Evolutionary conservation across 1,140 invertebrate species (phyloP), one percentile per base, ranked within the genome.

Genomic region (Druon quercuslanigerum): DNA sequence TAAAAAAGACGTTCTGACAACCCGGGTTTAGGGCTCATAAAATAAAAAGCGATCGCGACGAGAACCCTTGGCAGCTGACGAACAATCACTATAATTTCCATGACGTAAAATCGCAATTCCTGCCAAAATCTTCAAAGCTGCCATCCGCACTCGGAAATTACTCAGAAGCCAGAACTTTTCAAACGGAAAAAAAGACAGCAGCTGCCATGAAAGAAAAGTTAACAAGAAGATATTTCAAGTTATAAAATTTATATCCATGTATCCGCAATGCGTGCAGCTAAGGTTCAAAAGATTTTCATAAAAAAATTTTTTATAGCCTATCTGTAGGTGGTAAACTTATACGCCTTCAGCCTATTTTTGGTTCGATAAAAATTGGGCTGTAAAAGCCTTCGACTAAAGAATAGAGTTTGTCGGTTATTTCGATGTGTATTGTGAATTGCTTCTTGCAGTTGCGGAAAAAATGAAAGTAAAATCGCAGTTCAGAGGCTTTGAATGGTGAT

Each of bases 11-110:
- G 6, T 40, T 66, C 60, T 66, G 60, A 66, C 60, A 66, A 66
- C 60, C 60, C 12, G 60, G 25, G 25, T 66, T 66, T 66, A 66
- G 60, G 60, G 60, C 60, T 66, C 60, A 66, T 66, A 66, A 66
- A 66, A 66, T 66, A 66, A 66, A 66, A 66, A 66, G 60, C 13
- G 40, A 66, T 66, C 60, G 60, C 60, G 60, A 66, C 60, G 25
- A 66, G 60, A 66, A 66, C 60, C 33, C 40, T 25, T 40, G 25
- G 60, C 60, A 66, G 20, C 60, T 66, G 60, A 66, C 60, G 60
- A 25, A 66, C 60, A 66, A 66, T 66, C 60, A 66, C 60, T 66
- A 66, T 66, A 66, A 66, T 66, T 66, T 66, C 25, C 25, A 7
- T 66, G 60, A 66, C 60, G 60, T 66, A 66, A 66, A 66, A 66